phyloP scores from a whole-genome alignment of 2,113 vertebrate species.

The Indicator maculatus region DNA sequence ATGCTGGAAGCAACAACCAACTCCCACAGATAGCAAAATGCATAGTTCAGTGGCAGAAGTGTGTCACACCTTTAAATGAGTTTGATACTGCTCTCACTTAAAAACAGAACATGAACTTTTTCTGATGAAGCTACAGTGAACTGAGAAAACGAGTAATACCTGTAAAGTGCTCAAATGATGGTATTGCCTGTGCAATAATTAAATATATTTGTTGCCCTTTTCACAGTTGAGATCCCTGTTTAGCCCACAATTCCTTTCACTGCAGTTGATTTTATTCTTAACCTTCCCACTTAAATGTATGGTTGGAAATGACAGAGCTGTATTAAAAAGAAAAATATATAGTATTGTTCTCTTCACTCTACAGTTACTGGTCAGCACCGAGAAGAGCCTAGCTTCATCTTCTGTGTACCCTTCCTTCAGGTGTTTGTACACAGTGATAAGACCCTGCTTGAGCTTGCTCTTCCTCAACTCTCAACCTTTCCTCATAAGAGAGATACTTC shows the following conservation, averaged over 20 bases:
- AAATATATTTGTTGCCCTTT: slow-evolving; percentile 10
- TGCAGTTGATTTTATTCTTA: background rate
- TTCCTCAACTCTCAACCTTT: background rate
- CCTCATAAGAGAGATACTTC: background rate
- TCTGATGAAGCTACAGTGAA: background rate
- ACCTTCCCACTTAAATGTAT: slow-evolving; percentile 22
- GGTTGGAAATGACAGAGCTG: background rate
- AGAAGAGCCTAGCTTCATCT: background rate
- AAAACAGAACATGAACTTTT: background rate
- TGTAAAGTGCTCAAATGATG: background rate
- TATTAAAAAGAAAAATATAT: background rate
- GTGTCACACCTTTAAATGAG: background rate
- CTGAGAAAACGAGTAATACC: background rate
- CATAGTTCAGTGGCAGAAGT: background rate
- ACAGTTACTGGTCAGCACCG: background rate
- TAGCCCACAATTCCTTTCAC: slow-evolving; percentile 30
- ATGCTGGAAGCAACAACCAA: background rate
- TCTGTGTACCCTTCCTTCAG: background rate
- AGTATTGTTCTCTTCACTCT: background rate
- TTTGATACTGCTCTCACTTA: background rate
- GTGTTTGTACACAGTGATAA: background rate
- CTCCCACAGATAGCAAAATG: background rate
- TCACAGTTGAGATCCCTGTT: background rate
- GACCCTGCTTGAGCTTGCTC: accelerated
- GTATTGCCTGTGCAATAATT: background rate